These are phyloP conservation scores for Homarus americanus DNA, from an alignment of 1,140 invertebrate species.

Conservation along the genomic window DNA sequence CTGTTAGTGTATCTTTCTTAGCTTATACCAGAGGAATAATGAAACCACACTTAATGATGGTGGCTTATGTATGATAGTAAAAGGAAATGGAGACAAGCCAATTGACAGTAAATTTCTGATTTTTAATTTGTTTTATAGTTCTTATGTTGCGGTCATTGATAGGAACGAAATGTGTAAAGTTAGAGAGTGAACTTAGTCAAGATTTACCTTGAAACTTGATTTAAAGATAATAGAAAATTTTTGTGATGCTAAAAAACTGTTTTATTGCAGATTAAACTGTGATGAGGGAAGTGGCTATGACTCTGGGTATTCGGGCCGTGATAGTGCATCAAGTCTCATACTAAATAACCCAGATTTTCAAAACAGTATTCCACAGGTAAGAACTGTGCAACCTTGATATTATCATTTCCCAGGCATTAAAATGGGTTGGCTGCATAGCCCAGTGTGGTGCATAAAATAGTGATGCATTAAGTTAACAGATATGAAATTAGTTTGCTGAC, in stretches of 20 bases:
- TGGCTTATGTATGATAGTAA: too few relatives aligned
- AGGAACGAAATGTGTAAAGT: too few relatives aligned
- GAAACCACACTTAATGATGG: too few relatives aligned
- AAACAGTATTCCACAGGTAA: slow-evolving; percentile 79
- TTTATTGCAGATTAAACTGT: slow-evolving; percentile 77
- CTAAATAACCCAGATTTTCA: slow-evolving; percentile 86
- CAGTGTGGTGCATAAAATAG: not conserved
- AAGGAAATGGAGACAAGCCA: too few relatives aligned
- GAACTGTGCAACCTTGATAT: not conserved
- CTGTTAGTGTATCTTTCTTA: too few relatives aligned
- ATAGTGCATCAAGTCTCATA: slow-evolving; percentile 82
- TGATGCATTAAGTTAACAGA: not conserved
- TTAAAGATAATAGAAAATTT: not conserved
- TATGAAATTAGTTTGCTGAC: not conserved
- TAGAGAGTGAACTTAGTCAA: too few relatives aligned
- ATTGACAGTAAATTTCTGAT: too few relatives aligned
- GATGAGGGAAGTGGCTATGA: slow-evolving; percentile 79
- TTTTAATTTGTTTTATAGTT: too few relatives aligned
- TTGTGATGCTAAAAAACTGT: not conserved
- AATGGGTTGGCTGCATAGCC: not conserved
- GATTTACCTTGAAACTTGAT: not conserved
- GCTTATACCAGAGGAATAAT: too few relatives aligned
- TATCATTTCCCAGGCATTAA: not conserved
- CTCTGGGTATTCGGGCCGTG: slow-evolving; percentile 81
- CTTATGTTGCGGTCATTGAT: too few relatives aligned